phyloP scores from a whole-genome alignment of 2,113 vertebrate species.

The Murina feae region DNA sequence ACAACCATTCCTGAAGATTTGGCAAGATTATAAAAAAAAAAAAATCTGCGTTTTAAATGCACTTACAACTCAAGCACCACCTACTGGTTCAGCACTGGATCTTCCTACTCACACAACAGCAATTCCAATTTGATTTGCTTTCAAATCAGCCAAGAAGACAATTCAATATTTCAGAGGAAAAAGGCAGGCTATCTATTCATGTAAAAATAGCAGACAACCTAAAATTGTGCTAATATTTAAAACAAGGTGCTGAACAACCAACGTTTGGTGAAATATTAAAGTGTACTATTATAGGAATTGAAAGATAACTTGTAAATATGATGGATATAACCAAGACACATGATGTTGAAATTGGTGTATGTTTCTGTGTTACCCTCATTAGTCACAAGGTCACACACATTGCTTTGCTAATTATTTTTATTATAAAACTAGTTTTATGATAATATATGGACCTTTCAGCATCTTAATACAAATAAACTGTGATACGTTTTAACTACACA shows the following conservation, averaged over 20 bases:
- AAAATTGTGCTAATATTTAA: constrained; percentile 1
- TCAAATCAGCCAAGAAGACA: constrained; percentile 9
- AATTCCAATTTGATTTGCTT: constrained; percentile 19
- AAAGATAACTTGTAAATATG: neutral
- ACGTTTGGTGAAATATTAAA: neutral
- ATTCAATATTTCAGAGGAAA: neutral
- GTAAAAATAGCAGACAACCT: neutral
- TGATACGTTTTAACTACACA: neutral
- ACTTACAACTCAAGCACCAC: constrained; percentile 60
- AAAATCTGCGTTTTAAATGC: constrained; percentile 23
- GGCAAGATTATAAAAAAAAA: neutral
- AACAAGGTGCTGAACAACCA: neutral
- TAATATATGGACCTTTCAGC: neutral
- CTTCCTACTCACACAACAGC: constrained; percentile 1
- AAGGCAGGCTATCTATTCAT: neutral
- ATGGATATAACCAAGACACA: neutral
- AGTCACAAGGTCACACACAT: neutral
- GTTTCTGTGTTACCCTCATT: neutral
- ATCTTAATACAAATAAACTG: constrained; percentile 10
- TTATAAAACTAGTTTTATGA: neutral
- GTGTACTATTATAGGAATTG: neutral
- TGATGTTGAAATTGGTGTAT: neutral
- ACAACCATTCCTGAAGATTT: neutral
- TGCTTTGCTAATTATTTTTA: constrained; percentile 12
- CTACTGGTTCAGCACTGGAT: constrained; percentile 28